phyloP scores from a whole-genome alignment of 2,113 vertebrate species.

The Turdus rufiventris region DNA sequence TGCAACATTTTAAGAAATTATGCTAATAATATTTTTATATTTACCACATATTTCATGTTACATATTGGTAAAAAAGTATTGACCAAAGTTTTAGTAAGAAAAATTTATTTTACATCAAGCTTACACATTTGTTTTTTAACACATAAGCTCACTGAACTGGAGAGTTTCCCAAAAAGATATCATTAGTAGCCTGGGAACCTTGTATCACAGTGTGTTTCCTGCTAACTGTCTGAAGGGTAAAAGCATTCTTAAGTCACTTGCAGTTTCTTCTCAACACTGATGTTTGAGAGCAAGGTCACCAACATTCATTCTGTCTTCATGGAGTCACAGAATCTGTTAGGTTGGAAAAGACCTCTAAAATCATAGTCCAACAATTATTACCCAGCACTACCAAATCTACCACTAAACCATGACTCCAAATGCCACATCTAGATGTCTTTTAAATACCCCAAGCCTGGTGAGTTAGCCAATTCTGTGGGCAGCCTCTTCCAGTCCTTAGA shows the following conservation, averaged over 20 bases:
- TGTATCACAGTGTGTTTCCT: not conserved
- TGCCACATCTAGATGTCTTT: fast-evolving
- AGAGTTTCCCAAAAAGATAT: not conserved
- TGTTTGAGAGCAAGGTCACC: not conserved
- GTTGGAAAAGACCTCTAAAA: not conserved
- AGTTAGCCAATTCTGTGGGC: not conserved
- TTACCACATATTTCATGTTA: fast-evolving
- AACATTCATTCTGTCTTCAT: not conserved
- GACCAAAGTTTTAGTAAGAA: not conserved
- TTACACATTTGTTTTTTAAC: not conserved
- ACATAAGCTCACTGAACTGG: not conserved
- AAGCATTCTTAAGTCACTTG: not conserved
- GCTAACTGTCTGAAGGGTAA: not conserved
- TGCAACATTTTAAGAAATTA: not conserved
- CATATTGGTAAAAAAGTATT: not conserved
- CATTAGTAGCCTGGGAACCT: not conserved
- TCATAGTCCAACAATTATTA: not conserved
- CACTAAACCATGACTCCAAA: not conserved
- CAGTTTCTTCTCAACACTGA: not conserved
- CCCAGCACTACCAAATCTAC: not conserved
- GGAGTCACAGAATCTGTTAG: not conserved
- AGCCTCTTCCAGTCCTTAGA: not conserved
- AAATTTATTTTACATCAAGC: not conserved
- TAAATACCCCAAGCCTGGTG: not conserved
- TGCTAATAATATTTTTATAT: not conserved